phyloP scores from a whole-genome alignment of 1,140 invertebrate genomes.

The Megathymus violae region DNA sequence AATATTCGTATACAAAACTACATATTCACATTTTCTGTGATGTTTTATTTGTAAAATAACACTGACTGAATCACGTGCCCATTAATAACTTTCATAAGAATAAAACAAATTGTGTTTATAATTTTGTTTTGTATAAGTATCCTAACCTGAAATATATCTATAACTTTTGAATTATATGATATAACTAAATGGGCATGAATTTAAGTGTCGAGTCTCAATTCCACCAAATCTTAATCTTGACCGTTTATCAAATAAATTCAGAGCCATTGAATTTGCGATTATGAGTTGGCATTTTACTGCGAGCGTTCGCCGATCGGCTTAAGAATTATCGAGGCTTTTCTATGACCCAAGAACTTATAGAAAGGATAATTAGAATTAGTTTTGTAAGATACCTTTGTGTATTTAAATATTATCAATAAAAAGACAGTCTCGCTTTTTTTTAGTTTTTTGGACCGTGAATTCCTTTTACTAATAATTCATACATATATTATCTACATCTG shows the following conservation, averaged over 20 bases:
- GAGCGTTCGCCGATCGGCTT: background rate
- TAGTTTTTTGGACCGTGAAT: too few relatives aligned
- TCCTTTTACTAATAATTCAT: too few relatives aligned
- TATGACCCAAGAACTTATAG: background rate
- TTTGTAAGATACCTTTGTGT: background rate
- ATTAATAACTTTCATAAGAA: too few relatives aligned
- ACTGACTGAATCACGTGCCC: too few relatives aligned
- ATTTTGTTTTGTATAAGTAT: too few relatives aligned
- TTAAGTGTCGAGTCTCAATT: background rate
- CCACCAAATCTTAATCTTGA: background rate
- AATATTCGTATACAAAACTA: too few relatives aligned
- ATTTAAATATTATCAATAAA: background rate
- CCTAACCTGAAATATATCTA: too few relatives aligned
- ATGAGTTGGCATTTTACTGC: background rate
- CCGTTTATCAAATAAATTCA: background rate
- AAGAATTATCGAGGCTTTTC: background rate
- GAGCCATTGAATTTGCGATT: background rate
- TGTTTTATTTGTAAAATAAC: too few relatives aligned
- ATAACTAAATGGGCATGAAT: background rate
- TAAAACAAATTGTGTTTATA: too few relatives aligned
- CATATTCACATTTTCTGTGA: too few relatives aligned
- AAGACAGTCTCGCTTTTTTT: background rate
- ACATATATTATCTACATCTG: too few relatives aligned
- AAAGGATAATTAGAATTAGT: background rate
- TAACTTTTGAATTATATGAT: too few relatives aligned